Conservation (phyloP, 2,113 vertebrate species). For the Muscicapa adusta region DNA sequence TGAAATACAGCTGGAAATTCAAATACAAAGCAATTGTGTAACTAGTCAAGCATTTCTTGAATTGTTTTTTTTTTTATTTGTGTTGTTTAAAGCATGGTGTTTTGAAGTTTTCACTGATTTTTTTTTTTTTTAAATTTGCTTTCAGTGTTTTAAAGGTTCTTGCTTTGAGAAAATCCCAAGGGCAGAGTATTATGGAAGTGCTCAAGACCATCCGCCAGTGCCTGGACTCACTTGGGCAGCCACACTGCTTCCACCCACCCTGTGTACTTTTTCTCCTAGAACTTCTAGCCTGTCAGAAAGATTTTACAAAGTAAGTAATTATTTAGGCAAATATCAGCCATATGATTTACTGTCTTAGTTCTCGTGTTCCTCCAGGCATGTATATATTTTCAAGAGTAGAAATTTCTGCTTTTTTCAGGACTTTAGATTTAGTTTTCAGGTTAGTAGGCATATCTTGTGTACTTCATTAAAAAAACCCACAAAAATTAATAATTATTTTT, state of each 20-base stretch:
- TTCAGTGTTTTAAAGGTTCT: conserved; percentile 88
- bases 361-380: background rate
- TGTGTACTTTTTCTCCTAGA: conserved; percentile 93
- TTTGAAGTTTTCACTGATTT: background rate
- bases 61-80: background rate
- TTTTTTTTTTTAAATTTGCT: background rate
- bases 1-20: background rate
- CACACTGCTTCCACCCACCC: conserved; percentile 89
- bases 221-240: conserved; percentile 82
- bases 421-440: background rate
- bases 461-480: background rate
- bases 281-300: conserved; percentile 92
- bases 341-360: background rate
- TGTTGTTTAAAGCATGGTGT: background rate
- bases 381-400: background rate
- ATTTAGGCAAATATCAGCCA: background rate
- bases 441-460: background rate
- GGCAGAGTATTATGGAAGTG: conserved; percentile 82
- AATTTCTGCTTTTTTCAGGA: background rate
- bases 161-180: conserved; percentile 87
- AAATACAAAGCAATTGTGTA: background rate
- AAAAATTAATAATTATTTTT: background rate
- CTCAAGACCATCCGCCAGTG: conserved; percentile 84
- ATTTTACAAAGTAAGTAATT: conserved; percentile 88
- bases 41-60: background rate